These are phyloP conservation scores for Kryptolebias ocellatus DNA, from an alignment of 2,797 vertebrate species.

Conservation along the genomic window DNA sequence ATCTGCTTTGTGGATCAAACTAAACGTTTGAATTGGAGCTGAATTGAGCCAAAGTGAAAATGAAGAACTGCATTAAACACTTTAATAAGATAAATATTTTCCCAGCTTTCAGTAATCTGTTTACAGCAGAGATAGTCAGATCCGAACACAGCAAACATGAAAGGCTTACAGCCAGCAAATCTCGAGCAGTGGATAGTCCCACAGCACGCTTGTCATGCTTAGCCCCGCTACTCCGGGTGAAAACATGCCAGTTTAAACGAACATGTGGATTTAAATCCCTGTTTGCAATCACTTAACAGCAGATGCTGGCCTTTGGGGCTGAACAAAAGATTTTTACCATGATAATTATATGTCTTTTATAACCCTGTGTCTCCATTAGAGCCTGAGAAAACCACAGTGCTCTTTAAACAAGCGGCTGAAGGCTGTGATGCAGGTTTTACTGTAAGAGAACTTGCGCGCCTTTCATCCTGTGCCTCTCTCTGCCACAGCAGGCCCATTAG, in stretches of 20 bases:
- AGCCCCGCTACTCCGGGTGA: constrained; percentile 15
- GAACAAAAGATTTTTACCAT: constrained; percentile 11
- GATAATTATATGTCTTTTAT: constrained; percentile 11
- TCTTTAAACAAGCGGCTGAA: constrained; percentile 34
- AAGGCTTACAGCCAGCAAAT: constrained; percentile 37
- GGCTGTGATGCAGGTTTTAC: constrained; percentile 45
- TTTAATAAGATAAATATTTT: constrained; percentile 17
- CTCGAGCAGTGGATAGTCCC: constrained; percentile 19
- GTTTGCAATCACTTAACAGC: constrained; percentile 27
- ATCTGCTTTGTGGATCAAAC: neutral
- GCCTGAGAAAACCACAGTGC: neutral
- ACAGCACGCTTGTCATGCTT: constrained; percentile 33
- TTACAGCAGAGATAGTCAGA: constrained; percentile 33
- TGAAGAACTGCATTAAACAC: neutral
- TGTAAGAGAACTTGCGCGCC: constrained; percentile 35
- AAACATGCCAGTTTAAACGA: constrained; percentile 12
- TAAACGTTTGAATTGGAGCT: neutral
- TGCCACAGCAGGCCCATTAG: constrained; percentile 70
- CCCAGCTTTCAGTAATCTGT: constrained; percentile 30
- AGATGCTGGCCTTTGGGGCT: constrained; percentile 23
- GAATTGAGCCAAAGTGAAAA: constrained; percentile 1
- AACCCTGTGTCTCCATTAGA: constrained; percentile 17
- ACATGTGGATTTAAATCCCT: constrained; percentile 22
- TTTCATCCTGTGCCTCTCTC: constrained; percentile 58
- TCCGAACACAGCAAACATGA: constrained; percentile 51